Percentiles rank a stretch among this genome's conserved stretches.
Conservation (phyloP, 2,113 vertebrate species). For the Felis chaus region DNA sequence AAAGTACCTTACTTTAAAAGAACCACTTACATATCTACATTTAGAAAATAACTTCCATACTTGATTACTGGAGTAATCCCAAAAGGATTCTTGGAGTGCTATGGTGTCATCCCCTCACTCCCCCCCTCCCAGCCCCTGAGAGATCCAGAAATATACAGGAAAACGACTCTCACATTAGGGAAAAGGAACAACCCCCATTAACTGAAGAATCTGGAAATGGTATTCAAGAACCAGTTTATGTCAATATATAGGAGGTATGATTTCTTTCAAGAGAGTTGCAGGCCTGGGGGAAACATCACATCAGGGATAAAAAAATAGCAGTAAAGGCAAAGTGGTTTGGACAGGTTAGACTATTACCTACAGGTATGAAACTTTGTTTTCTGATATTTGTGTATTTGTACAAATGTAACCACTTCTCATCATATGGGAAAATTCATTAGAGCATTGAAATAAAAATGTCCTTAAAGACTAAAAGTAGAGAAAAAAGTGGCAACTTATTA, state of each 20-base stretch:
- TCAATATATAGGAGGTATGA: background rate
- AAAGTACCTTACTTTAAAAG: constrained; percentile 85
- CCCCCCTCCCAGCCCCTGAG: constrained; percentile 73
- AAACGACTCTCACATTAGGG: background rate
- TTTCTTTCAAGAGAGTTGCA: constrained; percentile 34
- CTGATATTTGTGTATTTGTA: constrained; percentile 40
- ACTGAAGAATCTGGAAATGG: constrained; percentile 54
- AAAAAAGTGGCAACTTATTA: background rate
- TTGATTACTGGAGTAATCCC: constrained; percentile 82
- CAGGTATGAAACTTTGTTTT: constrained; percentile 41
- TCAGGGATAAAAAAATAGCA: background rate
- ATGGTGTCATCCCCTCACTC: constrained; percentile 62
- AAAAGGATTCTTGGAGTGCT: constrained; percentile 85
- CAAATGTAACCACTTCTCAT: constrained; percentile 31
- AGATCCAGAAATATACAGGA: constrained; percentile 73
- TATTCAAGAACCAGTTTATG: constrained; percentile 32
- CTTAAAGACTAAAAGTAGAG: background rate
- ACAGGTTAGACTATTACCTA: constrained; percentile 36
- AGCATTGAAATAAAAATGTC: constrained; percentile 28
- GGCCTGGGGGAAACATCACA: background rate
- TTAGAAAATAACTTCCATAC: constrained; percentile 84
- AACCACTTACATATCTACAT: constrained; percentile 84
- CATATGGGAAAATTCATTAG: background rate
- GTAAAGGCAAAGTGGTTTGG: constrained; percentile 61
- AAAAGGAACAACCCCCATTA: background rate